Base-by-base conservation (phyloP, 2,888 invertebrate genomes). In the Lepidochitona cinerea region DNA sequence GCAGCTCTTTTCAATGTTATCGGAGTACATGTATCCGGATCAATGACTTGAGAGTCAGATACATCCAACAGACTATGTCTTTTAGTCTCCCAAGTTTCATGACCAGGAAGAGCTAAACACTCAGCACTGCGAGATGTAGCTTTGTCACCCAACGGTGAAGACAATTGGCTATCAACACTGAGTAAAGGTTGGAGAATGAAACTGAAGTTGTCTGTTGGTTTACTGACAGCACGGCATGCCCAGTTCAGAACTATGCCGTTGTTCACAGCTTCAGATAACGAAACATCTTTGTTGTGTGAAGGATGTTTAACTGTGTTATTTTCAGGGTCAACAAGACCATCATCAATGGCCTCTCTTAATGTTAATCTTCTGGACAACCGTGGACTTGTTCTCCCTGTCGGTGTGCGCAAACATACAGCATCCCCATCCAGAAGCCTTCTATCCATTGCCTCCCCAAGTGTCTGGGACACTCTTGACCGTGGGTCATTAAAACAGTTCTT, bases 1-100 rank as follows among this genome's bases (percentile, higher is more conserved):
- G 91, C 88, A 36, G 87, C 87, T 71, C 85, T 82, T 23, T 84
- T 76, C 14, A 87, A 73, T 6, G 86, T 84, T 26, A 87, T 86
- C 67, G 84, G 84, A 53, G 84, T 83, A 14, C 86, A 81, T 52
- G 85, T 85, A 74, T 87, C 87, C 49, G 86, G 87, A 73, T 87
- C 87, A 73, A 87, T 85, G 12, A 87, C 87, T 59, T 86, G 84
- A 14, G 86, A 85, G 64, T 87, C 86, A 6, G 86, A 81, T 1
- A 35, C 66, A 36, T 37, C 66, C n/a, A 37, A n/a, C 9, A 66
- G 36, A 23, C 35, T 37, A n/a, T 66, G 66, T 29, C 37, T 35
- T 36, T 66, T 35, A 14, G 37, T 37, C 9, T 66, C 66, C 23
- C n/a, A 36, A 36, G 66, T 36, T 5, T 35, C 1, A 5, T 66